phyloP scores from a whole-genome alignment of 1,140 invertebrate species.

The Plodia interpunctella region DNA sequence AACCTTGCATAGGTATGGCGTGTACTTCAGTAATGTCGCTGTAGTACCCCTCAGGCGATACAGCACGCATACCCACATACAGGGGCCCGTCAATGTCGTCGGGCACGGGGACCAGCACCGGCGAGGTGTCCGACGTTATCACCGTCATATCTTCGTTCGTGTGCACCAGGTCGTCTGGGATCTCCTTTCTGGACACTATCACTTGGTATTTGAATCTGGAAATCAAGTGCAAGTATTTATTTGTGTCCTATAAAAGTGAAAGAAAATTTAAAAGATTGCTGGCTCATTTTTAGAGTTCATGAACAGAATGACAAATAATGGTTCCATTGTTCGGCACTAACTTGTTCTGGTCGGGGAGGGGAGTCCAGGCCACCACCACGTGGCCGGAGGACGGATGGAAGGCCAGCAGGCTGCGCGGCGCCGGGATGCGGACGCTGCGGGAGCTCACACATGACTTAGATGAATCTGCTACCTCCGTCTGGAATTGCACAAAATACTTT shows the following conservation, averaged over 20 bases:
- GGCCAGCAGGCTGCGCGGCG: conserved; percentile 82
- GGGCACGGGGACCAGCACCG: conserved; percentile 77
- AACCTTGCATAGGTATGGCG: conserved; percentile 64
- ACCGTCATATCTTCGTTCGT: conserved; percentile 76
- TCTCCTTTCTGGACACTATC: conserved; percentile 77
- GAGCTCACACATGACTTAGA: conserved; percentile 42
- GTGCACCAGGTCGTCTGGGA: conserved; percentile 53
- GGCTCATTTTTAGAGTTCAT: too few species aligned
- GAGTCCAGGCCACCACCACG: conserved; percentile 81
- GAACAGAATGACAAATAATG: too few species aligned
- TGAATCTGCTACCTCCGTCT: conserved; percentile 24
- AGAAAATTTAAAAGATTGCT: too few species aligned
- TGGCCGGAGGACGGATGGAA: conserved; percentile 76
- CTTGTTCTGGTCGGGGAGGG: conserved; percentile 24
- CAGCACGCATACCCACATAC: conserved; percentile 81
- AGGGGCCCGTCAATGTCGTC: conserved; percentile 75
- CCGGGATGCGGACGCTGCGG: conserved; percentile 66
- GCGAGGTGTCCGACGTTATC: conserved; percentile 73
- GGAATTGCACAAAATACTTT: neutral
- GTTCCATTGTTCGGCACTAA: too few species aligned
- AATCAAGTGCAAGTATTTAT: conserved; percentile 23
- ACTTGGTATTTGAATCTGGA: conserved; percentile 81
- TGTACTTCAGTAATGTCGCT: conserved; percentile 81
- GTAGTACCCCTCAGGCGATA: conserved; percentile 80
- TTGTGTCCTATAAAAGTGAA: too few species aligned